phyloP scores from a whole-genome alignment of 2,888 invertebrate genomes.

The Vandiemenella viatica region DNA sequence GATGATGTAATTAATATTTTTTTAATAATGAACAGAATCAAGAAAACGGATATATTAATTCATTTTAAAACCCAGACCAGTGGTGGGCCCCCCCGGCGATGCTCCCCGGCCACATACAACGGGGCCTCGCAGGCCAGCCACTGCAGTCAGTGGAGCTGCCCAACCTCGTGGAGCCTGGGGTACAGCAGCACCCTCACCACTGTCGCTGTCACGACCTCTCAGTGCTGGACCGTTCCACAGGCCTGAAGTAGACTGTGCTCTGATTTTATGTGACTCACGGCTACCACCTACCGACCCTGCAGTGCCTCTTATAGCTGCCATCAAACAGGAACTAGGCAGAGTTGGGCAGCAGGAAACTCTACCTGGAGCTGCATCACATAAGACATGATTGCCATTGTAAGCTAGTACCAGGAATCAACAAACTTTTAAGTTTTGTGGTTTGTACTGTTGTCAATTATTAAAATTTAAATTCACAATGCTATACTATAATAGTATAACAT shows the following conservation, averaged over 20 bases:
- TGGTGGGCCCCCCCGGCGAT: constrained; percentile 5
- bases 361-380: too few species aligned
- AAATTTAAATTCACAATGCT: too few species aligned
- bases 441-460: too few species aligned
- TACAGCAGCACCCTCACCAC: constrained; percentile 7
- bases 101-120: constrained; percentile 14
- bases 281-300: constrained; percentile 54
- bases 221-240: constrained; percentile 49
- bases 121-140: constrained; percentile 10
- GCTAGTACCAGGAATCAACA: too few species aligned
- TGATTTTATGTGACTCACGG: constrained; percentile 41
- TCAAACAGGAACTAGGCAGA: constrained; percentile 64
- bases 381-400: too few species aligned
- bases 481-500: too few species aligned
- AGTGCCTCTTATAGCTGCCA: constrained; percentile 67
- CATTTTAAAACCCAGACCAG: too few species aligned
- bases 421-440: too few species aligned
- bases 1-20: too few species aligned
- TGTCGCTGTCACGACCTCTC: constrained; percentile 33
- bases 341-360: too few species aligned
- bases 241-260: constrained; percentile 31
- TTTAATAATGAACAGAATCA: too few species aligned
- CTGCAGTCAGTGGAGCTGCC: constrained; percentile 8
- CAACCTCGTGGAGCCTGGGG: constrained; percentile 14
- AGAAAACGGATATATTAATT: too few species aligned